Percentiles rank a stretch among this genome's conserved stretches.
These are phyloP conservation scores for Camelus dromedarius DNA, from an alignment of 2,113 vertebrate genomes.

Conservation along the genomic window DNA sequence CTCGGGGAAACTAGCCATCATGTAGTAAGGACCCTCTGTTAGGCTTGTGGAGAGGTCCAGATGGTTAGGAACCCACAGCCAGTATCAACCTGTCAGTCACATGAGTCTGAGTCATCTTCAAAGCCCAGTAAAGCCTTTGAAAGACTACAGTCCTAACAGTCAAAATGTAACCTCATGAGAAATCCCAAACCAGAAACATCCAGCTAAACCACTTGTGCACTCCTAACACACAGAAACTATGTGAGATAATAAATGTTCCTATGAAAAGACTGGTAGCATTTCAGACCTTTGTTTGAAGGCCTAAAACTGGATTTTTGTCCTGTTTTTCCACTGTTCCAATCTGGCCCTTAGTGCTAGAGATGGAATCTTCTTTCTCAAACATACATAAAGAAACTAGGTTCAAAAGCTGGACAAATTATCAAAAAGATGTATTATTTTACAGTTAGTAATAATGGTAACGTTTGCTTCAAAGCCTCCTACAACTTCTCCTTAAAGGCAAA, in stretches of 20 bases:
- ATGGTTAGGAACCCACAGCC: not conserved
- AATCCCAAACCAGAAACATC: not conserved
- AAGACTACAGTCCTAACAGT: not conserved
- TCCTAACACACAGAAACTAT: not conserved
- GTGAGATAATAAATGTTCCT: not conserved
- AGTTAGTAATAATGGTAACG: not conserved
- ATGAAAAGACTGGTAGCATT: not conserved
- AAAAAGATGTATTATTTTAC: conserved; percentile 4
- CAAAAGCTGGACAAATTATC: not conserved
- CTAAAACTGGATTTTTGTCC: not conserved
- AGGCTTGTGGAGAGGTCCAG: not conserved
- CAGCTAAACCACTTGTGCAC: not conserved
- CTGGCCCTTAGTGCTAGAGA: not conserved
- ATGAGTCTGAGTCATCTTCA: not conserved
- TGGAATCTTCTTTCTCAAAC: not conserved
- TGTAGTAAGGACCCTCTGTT: not conserved
- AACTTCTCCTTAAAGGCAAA: not conserved
- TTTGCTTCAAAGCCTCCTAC: not conserved
- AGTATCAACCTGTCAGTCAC: not conserved
- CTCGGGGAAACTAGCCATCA: not conserved
- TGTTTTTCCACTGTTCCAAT: not conserved
- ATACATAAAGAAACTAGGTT: not conserved
- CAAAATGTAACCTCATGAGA: not conserved
- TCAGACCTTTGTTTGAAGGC: conserved; percentile 30
- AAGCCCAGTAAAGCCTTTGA: not conserved